Evolutionary conservation across 1,140 invertebrate genomes (phyloP).

Genomic region (Macrobrachium nipponense): DNA sequence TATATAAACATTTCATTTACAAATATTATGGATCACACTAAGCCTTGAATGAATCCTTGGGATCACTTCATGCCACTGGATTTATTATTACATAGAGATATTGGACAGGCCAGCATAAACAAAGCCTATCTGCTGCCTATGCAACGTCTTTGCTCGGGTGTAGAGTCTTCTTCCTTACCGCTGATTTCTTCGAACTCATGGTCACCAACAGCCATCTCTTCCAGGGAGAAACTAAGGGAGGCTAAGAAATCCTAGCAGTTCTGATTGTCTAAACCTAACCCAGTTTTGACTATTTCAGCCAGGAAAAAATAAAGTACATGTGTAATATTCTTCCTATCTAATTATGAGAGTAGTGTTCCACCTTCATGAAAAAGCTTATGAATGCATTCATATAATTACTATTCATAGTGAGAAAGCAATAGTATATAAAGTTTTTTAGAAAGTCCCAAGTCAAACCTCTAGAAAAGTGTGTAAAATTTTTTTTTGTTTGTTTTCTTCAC

Average conservation of each 20-base stretch:
- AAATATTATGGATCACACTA: slow-evolving; percentile 39
- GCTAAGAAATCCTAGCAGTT: slow-evolving; percentile 40
- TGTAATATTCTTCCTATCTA: slow-evolving; percentile 50
- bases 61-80: slow-evolving; percentile 5
- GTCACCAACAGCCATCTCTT: slow-evolving; percentile 51
- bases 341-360: slow-evolving; percentile 47
- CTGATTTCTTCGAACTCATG: slow-evolving; percentile 9
- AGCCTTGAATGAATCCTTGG: slow-evolving; percentile 34
- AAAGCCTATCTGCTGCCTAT: background rate
- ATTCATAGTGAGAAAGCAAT: slow-evolving; percentile 59
- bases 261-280: slow-evolving; percentile 55
- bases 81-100: slow-evolving; percentile 21
- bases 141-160: slow-evolving; percentile 22
- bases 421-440: slow-evolving; percentile 61
- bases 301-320: slow-evolving; percentile 50
- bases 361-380: slow-evolving; percentile 49
- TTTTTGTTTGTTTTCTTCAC: slow-evolving; percentile 54
- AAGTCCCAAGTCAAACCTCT: slow-evolving; percentile 60
- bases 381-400: slow-evolving; percentile 53
- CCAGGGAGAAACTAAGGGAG: slow-evolving; percentile 52
- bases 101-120: slow-evolving; percentile 38
- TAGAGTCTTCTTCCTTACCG: slow-evolving; percentile 22
- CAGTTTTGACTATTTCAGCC: slow-evolving; percentile 50
- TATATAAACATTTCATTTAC: slow-evolving; percentile 42
- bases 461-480: slow-evolving; percentile 60